Base-by-base conservation (phyloP, 2,888 invertebrate species). In the Patella depressa region DNA sequence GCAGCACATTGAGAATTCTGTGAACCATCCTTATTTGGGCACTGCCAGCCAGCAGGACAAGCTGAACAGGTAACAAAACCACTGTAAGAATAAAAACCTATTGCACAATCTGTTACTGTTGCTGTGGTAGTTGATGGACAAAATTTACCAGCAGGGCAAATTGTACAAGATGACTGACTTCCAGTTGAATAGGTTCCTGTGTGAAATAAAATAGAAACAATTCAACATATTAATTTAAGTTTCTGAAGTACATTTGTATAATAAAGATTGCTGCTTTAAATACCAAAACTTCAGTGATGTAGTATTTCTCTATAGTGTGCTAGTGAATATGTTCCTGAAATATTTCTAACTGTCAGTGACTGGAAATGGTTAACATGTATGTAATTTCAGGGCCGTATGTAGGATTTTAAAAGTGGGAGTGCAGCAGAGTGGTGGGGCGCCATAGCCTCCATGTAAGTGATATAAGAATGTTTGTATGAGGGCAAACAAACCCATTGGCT, bases 121-220 rank as follows among this genome's bases (percentile, higher is more conserved):
- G 76, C 72, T 5, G 77, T 29, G 5, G 77, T 78, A 11, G 81
- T 80, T 53, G 71, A 73, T 4, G 88, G 81, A 78, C 90, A 90
- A 55, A 82, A 83, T 72, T 71, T 82, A 14, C 90, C 90, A 17
- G 88, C 87, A 17, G 87, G 84, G 79, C 91, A 91, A 2, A 71
- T 53, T 1, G 86, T 88, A 79, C 91, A 91, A 2, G 80, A 73
- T 9, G 86, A 81, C 74, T 84, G 87, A 19, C 83, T 83, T 53
- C 88, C 85, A 45, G 81, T 80, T 2, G 89, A 87, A 79, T 87
- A 89, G 14, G 82, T 84, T 11, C 89, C 89, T 87, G 83, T 29
- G 81, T 45, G 9, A 45, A 45, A 45, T 34, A 45, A 45, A 45
- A 45, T 45, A 83, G 15, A 65, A 65, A 59, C 24, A 53, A 74